Evolutionary conservation across 2,888 invertebrate genomes (phyloP).

Genomic region (Leptura quadrifasciata): DNA sequence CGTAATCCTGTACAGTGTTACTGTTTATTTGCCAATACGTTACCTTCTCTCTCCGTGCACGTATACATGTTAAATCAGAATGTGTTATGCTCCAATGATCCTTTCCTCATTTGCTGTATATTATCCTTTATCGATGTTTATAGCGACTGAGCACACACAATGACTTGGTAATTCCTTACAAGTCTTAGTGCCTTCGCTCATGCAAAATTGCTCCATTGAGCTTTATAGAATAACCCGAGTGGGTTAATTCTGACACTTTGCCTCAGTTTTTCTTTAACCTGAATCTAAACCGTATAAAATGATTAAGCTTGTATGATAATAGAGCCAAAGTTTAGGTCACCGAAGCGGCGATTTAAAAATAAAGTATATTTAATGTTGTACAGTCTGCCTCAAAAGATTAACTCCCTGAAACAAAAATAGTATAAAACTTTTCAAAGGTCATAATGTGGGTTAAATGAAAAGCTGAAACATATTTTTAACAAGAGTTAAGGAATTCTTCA

Average conservation of each 20-base stretch:
- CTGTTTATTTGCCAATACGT: conserved; percentile 43
- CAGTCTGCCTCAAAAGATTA: background rate
- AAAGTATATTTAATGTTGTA: conserved; percentile 4
- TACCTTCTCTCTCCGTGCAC: conserved; percentile 36
- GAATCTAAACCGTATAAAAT: conserved; percentile 23
- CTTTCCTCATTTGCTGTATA: conserved; percentile 51
- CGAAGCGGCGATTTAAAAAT: conserved; percentile 5
- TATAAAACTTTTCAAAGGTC: background rate
- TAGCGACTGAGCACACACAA: conserved; percentile 57
- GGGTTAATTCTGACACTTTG: conserved; percentile 41
- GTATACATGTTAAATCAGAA: conserved; percentile 40
- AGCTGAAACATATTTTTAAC: too few relatives aligned
- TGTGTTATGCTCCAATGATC: conserved; percentile 56
- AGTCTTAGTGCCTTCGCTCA: conserved; percentile 43
- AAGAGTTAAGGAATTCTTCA: too few relatives aligned
- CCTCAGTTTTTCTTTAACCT: conserved; percentile 40
- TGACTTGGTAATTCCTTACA: conserved; percentile 55
- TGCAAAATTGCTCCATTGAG: conserved; percentile 41
- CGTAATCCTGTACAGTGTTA: conserved; percentile 27
- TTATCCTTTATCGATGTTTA: conserved; percentile 59
- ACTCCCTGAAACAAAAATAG: background rate
- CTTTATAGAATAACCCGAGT: conserved; percentile 33
- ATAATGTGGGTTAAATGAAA: too few relatives aligned
- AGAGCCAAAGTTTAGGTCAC: conserved; percentile 6
- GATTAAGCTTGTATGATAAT: conserved; percentile 18